phyloP scores from a whole-genome alignment of 1,140 invertebrate genomes.

The Lasaia peninsularis region DNA sequence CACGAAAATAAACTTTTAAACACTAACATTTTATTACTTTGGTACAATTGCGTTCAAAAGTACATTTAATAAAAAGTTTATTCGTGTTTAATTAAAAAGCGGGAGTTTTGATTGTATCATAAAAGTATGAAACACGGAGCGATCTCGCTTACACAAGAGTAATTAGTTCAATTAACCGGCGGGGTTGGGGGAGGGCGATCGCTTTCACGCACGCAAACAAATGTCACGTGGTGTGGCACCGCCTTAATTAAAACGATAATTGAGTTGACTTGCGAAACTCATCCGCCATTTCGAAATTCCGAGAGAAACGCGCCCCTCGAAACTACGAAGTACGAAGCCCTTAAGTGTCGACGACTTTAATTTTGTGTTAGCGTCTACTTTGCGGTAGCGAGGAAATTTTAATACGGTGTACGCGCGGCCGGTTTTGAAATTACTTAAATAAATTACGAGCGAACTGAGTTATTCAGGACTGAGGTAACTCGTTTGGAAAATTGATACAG shows the following conservation, averaged over 20 bases:
- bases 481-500: constrained; percentile 48
- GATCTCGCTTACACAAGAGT: constrained; percentile 69
- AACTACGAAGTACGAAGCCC: constrained; percentile 69
- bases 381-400: constrained; percentile 70
- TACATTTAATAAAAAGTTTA: neutral
- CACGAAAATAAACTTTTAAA: neutral
- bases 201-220: constrained; percentile 75
- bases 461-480: constrained; percentile 44
- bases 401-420: constrained; percentile 58
- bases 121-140: constrained; percentile 48
- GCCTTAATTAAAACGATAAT: constrained; percentile 78
- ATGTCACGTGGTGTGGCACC: constrained; percentile 70
- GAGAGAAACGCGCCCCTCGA: constrained; percentile 65
- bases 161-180: constrained; percentile 74
- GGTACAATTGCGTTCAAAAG: neutral
- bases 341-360: constrained; percentile 76
- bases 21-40: neutral
- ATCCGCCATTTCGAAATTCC: constrained; percentile 72
- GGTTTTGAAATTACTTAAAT: constrained; percentile 67
- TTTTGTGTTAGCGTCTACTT: constrained; percentile 75
- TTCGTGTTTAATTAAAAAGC: constrained; percentile 1
- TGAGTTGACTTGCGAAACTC: constrained; percentile 75
- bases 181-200: constrained; percentile 42
- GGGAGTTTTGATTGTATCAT: constrained; percentile 11
- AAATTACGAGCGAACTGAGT: constrained; percentile 62